Evolutionary conservation across 2,113 vertebrate species (phyloP).

Genomic region (Pangasianodon gigas): DNA sequence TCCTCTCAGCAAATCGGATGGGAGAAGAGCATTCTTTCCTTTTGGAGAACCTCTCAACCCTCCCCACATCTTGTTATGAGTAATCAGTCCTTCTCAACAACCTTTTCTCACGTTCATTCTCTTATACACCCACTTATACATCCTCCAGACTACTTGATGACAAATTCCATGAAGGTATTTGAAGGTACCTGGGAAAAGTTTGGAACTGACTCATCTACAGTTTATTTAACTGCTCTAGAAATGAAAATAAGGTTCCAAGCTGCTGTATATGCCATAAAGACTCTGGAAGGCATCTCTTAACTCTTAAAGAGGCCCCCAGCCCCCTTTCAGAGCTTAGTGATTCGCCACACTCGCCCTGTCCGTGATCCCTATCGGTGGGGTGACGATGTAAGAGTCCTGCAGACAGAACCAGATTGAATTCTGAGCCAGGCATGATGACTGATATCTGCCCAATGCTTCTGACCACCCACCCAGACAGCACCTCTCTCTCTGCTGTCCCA

Average conservation of each 20-base stretch:
- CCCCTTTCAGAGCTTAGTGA: slow-evolving; percentile 52
- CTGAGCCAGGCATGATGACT: slow-evolving; percentile 69
- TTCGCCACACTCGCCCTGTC: slow-evolving; percentile 48
- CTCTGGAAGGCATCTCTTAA: slow-evolving; percentile 37
- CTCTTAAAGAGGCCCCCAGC: slow-evolving; percentile 17
- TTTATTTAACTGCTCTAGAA: background rate
- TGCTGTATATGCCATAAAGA: slow-evolving; percentile 20
- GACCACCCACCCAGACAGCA: slow-evolving; percentile 70
- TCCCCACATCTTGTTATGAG: slow-evolving; percentile 6
- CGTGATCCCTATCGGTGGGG: slow-evolving; percentile 66
- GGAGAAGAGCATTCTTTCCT: slow-evolving; percentile 47
- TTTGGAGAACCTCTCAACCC: slow-evolving; percentile 8
- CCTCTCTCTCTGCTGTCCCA: slow-evolving; percentile 29
- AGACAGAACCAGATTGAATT: slow-evolving; percentile 64
- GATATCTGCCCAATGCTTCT: slow-evolving; percentile 60
- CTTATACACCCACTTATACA: background rate
- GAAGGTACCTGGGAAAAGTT: background rate
- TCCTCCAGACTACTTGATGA: background rate
- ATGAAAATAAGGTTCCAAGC: background rate
- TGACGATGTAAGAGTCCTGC: slow-evolving; percentile 60
- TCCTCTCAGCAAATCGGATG: slow-evolving; percentile 47
- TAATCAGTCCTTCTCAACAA: slow-evolving; percentile 11
- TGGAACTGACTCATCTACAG: background rate
- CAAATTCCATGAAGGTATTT: background rate
- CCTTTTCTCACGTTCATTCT: background rate